Evolutionary conservation across 1,140 invertebrate genomes (phyloP).

Genomic region (Drosophila watanabei): DNA sequence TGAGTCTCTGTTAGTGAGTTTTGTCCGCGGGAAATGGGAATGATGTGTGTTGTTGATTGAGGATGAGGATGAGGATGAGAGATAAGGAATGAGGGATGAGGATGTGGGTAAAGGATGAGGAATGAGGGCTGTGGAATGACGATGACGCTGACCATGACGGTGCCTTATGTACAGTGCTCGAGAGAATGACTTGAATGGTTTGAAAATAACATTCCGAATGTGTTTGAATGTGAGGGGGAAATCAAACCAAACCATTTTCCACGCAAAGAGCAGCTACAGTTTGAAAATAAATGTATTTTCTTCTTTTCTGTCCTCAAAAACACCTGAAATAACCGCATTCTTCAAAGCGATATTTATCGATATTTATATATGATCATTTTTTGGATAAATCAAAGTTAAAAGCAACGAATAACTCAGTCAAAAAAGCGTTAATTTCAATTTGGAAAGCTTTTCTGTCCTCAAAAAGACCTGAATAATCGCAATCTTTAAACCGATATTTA

Average conservation of each 20-base stretch:
- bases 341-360: too few species aligned
- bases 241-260: conserved; percentile 7
- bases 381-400: too few species aligned
- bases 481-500: too few species aligned
- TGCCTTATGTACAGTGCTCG: conserved; percentile 40
- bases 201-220: neutral
- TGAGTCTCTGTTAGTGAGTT: neutral
- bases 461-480: too few species aligned
- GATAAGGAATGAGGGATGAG: too few species aligned
- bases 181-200: neutral
- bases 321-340: too few species aligned
- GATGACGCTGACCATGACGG: conserved; percentile 7
- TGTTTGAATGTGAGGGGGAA: neutral
- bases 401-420: too few species aligned
- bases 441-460: too few species aligned
- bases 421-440: too few species aligned
- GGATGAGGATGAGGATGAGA: neutral
- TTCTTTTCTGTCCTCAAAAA: too few species aligned
- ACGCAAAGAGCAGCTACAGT: neutral
- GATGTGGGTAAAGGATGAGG: too few species aligned
- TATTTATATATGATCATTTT: too few species aligned
- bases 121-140: neutral
- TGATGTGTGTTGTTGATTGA: neutral
- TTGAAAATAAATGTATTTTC: neutral
- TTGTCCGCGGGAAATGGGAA: neutral